phyloP scores from a whole-genome alignment of 2,113 vertebrate species.

The Rutilus rutilus region DNA sequence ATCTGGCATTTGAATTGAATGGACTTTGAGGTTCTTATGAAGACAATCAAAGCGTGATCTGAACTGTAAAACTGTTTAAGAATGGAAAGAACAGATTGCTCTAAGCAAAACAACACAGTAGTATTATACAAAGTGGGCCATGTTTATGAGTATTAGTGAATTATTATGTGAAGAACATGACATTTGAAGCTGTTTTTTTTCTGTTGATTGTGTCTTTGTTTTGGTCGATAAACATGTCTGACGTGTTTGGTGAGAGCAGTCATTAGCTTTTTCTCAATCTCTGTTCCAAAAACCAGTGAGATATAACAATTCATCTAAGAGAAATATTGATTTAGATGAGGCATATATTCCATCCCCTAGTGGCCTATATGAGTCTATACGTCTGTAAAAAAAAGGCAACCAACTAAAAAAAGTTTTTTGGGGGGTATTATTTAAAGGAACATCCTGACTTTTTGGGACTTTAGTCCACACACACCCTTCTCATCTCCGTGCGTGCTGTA shows the following conservation, averaged over 20 bases:
- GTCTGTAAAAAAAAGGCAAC: no score
- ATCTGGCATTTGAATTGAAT: conserved; percentile 14
- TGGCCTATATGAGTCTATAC: no score
- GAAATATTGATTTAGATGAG: neutral
- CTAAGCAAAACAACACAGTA: neutral
- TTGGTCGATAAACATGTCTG: neutral
- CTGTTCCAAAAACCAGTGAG: conserved; percentile 6
- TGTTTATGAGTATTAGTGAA: conserved; percentile 11
- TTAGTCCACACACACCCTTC: no score
- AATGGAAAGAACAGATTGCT: conserved; percentile 4
- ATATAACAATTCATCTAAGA: neutral
- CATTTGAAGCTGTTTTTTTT: neutral
- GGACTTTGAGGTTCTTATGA: neutral
- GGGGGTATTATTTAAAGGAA: no score
- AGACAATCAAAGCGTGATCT: conserved; percentile 36
- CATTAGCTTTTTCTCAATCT: neutral
- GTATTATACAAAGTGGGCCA: conserved; percentile 19
- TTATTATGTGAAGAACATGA: neutral
- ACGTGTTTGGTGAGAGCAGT: neutral
- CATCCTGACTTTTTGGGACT: no score
- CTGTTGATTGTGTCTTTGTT: neutral
- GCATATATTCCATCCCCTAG: no score
- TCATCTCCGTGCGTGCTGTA: no score
- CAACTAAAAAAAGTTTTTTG: no score
- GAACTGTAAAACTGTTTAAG: conserved; percentile 3